Conservation (phyloP, 2,797 vertebrate species). For the Malurus splendens region DNA sequence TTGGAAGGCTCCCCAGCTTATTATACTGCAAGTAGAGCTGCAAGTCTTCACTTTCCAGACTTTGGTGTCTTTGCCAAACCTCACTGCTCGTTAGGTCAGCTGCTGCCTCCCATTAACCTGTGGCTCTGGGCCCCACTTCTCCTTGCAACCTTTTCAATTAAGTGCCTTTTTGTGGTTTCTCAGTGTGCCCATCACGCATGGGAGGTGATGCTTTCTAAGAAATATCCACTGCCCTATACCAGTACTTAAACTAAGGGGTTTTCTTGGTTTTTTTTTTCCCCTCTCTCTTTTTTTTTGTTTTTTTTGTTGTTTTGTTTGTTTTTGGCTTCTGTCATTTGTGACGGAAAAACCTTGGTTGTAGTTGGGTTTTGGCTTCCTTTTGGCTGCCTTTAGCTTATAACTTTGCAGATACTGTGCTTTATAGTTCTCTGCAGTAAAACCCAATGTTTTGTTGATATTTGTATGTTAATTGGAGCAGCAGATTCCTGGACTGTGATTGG, state of each 20-base stretch:
- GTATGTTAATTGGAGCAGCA: background rate
- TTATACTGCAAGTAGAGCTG: background rate
- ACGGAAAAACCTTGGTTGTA: background rate
- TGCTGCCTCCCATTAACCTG: background rate
- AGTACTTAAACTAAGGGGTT: accelerated
- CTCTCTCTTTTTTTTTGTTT: background rate
- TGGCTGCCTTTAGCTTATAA: background rate
- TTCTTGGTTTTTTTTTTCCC: background rate
- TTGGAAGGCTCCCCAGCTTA: background rate
- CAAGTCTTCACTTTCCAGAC: background rate
- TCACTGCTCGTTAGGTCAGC: background rate
- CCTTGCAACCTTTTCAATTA: background rate
- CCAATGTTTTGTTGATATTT: background rate
- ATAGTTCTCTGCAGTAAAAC: background rate
- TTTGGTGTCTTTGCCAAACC: background rate
- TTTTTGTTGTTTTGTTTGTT: background rate
- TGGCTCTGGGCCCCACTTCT: background rate
- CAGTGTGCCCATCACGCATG: background rate
- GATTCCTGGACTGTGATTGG: background rate
- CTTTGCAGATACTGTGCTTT: background rate
- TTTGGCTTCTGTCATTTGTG: background rate
- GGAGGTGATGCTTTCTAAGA: background rate
- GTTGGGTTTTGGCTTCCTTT: background rate
- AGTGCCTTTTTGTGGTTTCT: background rate
- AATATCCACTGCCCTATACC: background rate